Evolutionary conservation across 2,888 invertebrate genomes (phyloP).

Genomic region (Steinernema carpocapsae): DNA sequence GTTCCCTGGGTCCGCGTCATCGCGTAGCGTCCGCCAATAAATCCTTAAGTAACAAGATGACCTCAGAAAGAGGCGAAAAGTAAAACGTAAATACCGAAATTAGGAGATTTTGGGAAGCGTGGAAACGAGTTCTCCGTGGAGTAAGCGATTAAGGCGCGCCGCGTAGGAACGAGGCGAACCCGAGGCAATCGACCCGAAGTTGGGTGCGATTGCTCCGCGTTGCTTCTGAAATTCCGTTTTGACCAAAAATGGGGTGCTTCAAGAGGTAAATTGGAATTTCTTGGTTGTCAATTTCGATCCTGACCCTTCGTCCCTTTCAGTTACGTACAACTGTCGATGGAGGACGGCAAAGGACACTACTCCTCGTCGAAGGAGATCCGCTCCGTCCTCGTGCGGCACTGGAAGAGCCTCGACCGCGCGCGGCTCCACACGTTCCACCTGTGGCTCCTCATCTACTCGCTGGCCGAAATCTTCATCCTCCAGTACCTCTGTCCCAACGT

Average conservation of each 20-base stretch:
- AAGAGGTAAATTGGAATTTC: too few species aligned
- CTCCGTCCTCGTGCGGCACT: slow-evolving; percentile 63
- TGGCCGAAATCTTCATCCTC: slow-evolving; percentile 63
- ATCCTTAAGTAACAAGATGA: too few species aligned
- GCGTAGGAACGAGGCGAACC: neutral
- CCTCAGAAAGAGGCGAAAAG: too few species aligned
- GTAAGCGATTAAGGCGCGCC: neutral
- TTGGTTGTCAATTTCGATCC: too few species aligned
- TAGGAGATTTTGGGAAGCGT: slow-evolving; percentile 6
- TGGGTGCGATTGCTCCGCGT: neutral
- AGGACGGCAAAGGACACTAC: slow-evolving; percentile 32
- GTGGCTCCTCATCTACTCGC: slow-evolving; percentile 64
- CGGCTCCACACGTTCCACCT: slow-evolving; percentile 65
- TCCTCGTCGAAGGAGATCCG: slow-evolving; percentile 54
- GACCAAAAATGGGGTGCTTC: too few species aligned
- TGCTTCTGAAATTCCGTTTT: neutral
- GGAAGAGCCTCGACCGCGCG: slow-evolving; percentile 64
- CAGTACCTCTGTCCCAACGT: slow-evolving; percentile 57
- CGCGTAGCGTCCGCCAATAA: too few species aligned
- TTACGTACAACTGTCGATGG: slow-evolving; percentile 33
- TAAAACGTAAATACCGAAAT: slow-evolving; percentile 14
- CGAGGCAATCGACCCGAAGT: neutral
- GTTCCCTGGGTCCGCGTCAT: too few species aligned
- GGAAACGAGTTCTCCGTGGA: slow-evolving; percentile 5
- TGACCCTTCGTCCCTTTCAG: neutral